Percentiles rank a stretch among this genome's conserved stretches.
Conservation (phyloP, 2,797 vertebrate genomes). For the Setipinna tenuifilis region DNA sequence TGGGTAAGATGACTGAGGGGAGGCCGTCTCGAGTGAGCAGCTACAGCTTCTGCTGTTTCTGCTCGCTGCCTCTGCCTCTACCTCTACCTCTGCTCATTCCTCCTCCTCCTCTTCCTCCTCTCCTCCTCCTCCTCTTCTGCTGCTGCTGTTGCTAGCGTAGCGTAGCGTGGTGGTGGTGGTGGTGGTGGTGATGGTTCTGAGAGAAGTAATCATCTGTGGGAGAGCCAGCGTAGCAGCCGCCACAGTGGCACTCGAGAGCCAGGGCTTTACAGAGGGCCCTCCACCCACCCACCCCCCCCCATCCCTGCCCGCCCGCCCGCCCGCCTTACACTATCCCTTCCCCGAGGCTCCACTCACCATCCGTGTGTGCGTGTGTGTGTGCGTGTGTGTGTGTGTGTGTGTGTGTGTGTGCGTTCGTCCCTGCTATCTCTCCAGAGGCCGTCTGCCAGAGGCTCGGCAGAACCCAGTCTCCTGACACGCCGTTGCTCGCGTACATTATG, state of each 20-base stretch:
- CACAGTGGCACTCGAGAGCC: neutral
- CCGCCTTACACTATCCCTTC: neutral
- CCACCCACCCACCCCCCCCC: neutral
- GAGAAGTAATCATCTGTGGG: slow-evolving; percentile 9
- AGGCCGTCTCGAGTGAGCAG: neutral
- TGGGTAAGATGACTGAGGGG: slow-evolving; percentile 32
- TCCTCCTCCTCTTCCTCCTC: no score
- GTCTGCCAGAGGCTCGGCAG: neutral
- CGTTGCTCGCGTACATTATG: slow-evolving; percentile 11
- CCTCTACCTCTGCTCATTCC: no score
- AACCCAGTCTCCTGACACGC: slow-evolving; percentile 15
- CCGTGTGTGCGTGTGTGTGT: no score
- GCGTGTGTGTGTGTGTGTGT: no score
- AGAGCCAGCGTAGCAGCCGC: neutral
- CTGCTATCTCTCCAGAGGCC: slow-evolving; percentile 6
- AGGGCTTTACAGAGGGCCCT: neutral
- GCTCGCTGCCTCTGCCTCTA: neutral
- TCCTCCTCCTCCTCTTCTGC: no score
- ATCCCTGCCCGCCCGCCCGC: no score
- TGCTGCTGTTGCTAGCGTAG: no score
- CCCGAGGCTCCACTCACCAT: neutral
- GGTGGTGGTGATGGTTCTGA: neutral
- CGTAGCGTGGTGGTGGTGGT: no score
- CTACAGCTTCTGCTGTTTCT: neutral
- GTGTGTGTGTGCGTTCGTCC: neutral